Evolutionary conservation across 1,140 invertebrate genomes (phyloP).

Genomic region (Pomacea maculata): DNA sequence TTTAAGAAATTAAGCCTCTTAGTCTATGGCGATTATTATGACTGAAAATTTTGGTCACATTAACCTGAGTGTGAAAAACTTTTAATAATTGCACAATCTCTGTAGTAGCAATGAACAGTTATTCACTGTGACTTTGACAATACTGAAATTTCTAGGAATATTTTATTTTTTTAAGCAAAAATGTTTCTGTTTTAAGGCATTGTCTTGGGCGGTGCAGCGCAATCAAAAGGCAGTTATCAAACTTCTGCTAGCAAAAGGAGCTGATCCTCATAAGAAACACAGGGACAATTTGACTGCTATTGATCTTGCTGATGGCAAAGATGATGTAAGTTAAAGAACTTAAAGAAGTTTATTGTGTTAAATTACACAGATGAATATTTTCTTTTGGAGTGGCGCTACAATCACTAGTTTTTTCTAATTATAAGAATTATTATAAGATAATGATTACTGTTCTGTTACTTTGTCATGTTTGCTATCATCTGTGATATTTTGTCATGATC

Average conservation of each 20-base stretch:
- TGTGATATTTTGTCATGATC: too few relatives aligned
- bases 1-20: too few relatives aligned
- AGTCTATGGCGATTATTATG: too few relatives aligned
- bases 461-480: too few relatives aligned
- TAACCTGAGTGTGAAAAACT: too few relatives aligned
- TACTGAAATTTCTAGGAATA: too few relatives aligned
- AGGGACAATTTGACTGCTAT: conserved; percentile 57
- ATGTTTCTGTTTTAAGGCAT: conserved; percentile 41
- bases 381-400: not conserved
- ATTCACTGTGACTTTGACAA: not conserved
- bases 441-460: too few relatives aligned
- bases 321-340: conserved; percentile 43
- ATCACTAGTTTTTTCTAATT: too few relatives aligned
- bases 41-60: too few relatives aligned
- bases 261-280: conserved; percentile 49
- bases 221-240: conserved; percentile 47
- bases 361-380: not conserved
- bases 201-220: conserved; percentile 58
- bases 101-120: too few relatives aligned
- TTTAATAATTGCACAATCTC: too few relatives aligned
- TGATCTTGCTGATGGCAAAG: conserved; percentile 60
- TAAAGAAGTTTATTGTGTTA: not conserved
- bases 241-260: conserved; percentile 50
- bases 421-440: too few relatives aligned
- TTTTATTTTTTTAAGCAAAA: not conserved